Conservation (phyloP, 2,888 invertebrate genomes). For the Emmelina monodactyla region DNA sequence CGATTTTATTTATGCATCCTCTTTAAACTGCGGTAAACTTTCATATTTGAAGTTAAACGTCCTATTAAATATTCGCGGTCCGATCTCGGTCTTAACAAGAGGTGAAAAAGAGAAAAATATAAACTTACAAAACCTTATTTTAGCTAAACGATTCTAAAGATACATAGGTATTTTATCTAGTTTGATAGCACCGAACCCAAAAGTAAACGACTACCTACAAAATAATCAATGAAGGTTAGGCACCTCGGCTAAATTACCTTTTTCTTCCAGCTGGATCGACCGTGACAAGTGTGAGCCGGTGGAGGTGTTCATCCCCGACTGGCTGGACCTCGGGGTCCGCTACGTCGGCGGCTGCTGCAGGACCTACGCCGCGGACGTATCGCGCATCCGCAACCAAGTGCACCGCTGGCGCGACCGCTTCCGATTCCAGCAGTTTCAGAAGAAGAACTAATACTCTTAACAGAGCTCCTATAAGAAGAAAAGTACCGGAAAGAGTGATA, state of each 20-base stretch:
- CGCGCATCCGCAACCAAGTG: conserved; percentile 73
- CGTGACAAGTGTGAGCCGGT: conserved; percentile 75
- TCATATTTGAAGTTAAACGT: no score
- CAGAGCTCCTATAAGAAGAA: background rate
- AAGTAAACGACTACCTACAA: no score
- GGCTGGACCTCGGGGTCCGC: conserved; percentile 82
- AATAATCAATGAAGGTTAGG: no score
- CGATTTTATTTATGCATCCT: no score
- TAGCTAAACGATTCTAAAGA: no score
- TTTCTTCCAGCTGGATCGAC: conserved; percentile 71
- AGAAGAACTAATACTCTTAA: background rate
- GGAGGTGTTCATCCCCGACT: conserved; percentile 76
- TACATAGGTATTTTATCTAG: no score
- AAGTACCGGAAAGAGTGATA: no score
- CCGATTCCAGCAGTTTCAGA: conserved; percentile 29
- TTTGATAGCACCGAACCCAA: no score
- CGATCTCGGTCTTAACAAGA: no score
- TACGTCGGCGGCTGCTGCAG: conserved; percentile 94
- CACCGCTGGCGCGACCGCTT: conserved; percentile 52
- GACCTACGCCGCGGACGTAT: conserved; percentile 82
- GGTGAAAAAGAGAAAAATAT: no score
- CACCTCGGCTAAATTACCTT: background rate
- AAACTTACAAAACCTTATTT: conserved; percentile 1
- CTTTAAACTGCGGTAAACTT: no score
- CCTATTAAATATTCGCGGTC: no score